These are phyloP conservation scores for Xestia rhomboidea DNA, from an alignment of 2,888 invertebrate genomes.

Conservation along the genomic window DNA sequence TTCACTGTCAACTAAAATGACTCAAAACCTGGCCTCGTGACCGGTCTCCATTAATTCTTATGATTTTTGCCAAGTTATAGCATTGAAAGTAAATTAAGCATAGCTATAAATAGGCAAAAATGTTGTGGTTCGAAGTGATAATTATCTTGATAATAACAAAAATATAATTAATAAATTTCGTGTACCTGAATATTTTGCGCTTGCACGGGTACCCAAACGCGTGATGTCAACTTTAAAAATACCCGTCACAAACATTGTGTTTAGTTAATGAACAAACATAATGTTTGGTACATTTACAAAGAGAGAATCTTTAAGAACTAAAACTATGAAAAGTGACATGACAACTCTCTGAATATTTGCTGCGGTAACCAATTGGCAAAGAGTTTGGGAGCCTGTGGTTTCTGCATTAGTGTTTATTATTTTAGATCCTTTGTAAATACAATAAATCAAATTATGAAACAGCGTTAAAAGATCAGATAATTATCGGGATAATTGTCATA, in stretches of 20 bases:
- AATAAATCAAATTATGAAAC: neutral
- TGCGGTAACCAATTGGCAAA: no score
- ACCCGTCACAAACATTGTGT: neutral
- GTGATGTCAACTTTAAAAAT: neutral
- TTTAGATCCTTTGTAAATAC: neutral
- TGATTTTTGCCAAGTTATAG: neutral
- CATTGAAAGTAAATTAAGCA: constrained; percentile 4
- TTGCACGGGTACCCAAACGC: neutral
- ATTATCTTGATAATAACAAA: neutral
- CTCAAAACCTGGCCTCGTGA: neutral
- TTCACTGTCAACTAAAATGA: neutral
- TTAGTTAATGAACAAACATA: neutral
- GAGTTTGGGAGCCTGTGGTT: no score
- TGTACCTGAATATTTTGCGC: neutral
- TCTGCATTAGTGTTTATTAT: no score
- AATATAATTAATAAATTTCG: neutral
- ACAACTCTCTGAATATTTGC: no score
- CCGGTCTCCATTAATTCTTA: neutral
- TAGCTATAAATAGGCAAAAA: neutral
- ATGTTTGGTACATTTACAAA: no score
- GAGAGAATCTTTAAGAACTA: no score
- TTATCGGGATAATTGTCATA: neutral
- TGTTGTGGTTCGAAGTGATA: neutral
- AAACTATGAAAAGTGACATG: no score
- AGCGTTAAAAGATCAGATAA: neutral